A percentile compares a stretch with the other conserved stretches of the same genome.
Conservation (phyloP, 1,140 invertebrate genomes). For the Epicauta chinensis region DNA sequence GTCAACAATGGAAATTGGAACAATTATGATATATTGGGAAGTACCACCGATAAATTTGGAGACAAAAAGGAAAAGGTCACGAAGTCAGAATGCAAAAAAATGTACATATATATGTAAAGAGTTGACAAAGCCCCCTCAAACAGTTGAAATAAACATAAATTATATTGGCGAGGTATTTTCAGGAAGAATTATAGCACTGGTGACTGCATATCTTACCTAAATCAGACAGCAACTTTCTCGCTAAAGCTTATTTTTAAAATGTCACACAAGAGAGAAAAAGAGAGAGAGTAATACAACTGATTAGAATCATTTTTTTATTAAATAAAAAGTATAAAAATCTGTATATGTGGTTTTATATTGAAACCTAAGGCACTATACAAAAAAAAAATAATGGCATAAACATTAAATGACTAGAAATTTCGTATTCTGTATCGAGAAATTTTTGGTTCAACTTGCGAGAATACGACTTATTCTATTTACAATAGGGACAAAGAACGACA, state of each 20-base stretch:
- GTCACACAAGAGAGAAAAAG: too few species aligned
- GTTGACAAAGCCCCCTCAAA: constrained; percentile 6
- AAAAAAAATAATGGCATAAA: constrained; percentile 36
- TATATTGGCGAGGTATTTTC: constrained; percentile 9
- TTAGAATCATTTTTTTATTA: constrained; percentile 22
- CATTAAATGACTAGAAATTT: constrained; percentile 35
- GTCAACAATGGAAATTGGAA: constrained; percentile 9
- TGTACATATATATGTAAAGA: constrained; percentile 15
- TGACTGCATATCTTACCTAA: constrained; percentile 16
- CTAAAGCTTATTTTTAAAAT: constrained; percentile 9
- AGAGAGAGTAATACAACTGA: too few species aligned
- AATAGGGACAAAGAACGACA: constrained; percentile 7
- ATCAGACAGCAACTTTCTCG: constrained; percentile 12
- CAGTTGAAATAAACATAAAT: constrained; percentile 16
- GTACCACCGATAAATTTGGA: background rate
- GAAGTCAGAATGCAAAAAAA: constrained; percentile 22
- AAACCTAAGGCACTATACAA: constrained; percentile 38
- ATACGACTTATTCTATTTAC: background rate
- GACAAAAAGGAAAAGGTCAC: constrained; percentile 11
- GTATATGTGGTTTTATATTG: constrained; percentile 27
- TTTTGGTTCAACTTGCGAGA: constrained; percentile 9
- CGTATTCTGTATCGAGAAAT: constrained; percentile 1
- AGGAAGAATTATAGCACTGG: constrained; percentile 19
- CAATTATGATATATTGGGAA: constrained; percentile 2
- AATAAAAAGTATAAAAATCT: constrained; percentile 30